A percentile compares a stretch with the other conserved stretches of the same genome.
phyloP scores from a whole-genome alignment of 2,888 invertebrate species.

The Thymelicus lineola region DNA sequence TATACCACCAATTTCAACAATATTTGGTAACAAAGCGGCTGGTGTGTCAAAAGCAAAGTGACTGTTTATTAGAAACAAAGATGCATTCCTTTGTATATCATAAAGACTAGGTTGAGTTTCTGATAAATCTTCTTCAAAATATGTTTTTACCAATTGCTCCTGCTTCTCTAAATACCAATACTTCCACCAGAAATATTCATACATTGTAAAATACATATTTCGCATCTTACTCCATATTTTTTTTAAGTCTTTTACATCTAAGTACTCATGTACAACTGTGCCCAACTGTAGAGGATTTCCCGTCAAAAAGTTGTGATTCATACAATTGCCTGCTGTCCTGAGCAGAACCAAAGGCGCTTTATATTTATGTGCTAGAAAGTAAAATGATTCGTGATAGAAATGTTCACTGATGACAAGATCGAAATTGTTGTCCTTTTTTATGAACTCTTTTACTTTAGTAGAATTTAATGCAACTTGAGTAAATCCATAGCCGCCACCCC shows the following conservation, averaged over 20 bases:
- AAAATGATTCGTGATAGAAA: slow-evolving; percentile 74
- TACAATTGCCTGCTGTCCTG: slow-evolving; percentile 71
- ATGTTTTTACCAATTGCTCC: slow-evolving; percentile 63
- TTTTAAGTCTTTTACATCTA: slow-evolving; percentile 72
- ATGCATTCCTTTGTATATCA: slow-evolving; percentile 67
- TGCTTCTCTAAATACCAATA: slow-evolving; percentile 69
- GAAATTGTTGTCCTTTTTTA: slow-evolving; percentile 62
- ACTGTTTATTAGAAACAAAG: slow-evolving; percentile 73
- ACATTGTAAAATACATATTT: slow-evolving; percentile 73
- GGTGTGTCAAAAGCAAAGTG: slow-evolving; percentile 77
- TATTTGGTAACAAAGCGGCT: slow-evolving; percentile 78
- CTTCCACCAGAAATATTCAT: slow-evolving; percentile 69
- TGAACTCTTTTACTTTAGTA: slow-evolving; percentile 56
- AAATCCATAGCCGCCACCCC: slow-evolving; percentile 62
- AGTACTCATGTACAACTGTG: slow-evolving; percentile 63
- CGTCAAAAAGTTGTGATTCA: slow-evolving; percentile 65
- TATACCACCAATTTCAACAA: slow-evolving; percentile 84
- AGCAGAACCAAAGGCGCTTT: slow-evolving; percentile 66
- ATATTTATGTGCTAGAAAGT: slow-evolving; percentile 71
- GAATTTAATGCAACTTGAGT: slow-evolving; percentile 66
- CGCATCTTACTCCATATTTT: slow-evolving; percentile 76
- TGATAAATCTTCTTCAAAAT: slow-evolving; percentile 44
- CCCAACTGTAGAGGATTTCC: slow-evolving; percentile 70
- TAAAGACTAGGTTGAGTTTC: slow-evolving; percentile 63
- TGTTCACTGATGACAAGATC: slow-evolving; percentile 77